phyloP scores from a whole-genome alignment of 2,797 vertebrate genomes.

The Florisuga fusca region DNA sequence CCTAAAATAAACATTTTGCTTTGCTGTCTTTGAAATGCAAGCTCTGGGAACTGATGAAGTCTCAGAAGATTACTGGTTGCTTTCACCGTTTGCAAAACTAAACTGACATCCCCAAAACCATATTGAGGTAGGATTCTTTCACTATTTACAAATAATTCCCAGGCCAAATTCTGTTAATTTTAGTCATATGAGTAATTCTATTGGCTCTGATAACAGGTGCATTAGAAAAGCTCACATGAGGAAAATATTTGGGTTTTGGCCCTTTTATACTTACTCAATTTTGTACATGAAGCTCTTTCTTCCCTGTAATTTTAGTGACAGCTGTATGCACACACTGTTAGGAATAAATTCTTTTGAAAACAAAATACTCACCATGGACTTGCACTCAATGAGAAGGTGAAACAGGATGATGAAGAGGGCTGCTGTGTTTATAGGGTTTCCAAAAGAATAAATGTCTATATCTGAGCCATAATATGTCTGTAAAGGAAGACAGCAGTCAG shows the following conservation, averaged over 20 bases:
- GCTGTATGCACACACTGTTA: not conserved
- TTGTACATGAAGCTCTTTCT: not conserved
- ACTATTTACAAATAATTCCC: not conserved
- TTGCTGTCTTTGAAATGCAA: not conserved
- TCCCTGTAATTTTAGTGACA: not conserved
- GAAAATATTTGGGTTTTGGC: not conserved
- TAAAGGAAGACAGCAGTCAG: slow-evolving; percentile 6
- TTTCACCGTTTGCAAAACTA: not conserved
- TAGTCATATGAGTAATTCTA: not conserved
- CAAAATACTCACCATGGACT: slow-evolving; percentile 87
- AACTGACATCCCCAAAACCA: not conserved
- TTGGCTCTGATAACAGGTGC: not conserved
- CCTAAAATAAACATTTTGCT: not conserved
- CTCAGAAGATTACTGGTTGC: not conserved
- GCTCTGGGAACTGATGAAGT: not conserved
- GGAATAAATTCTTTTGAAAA: not conserved
- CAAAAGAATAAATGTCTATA: slow-evolving; percentile 87
- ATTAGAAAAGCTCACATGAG: not conserved
- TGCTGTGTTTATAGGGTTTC: slow-evolving; percentile 89
- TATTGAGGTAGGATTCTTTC: not conserved
- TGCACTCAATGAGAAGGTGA: slow-evolving; percentile 93
- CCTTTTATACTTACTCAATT: not conserved
- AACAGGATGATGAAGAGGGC: slow-evolving; percentile 90
- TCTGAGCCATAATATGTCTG: slow-evolving; percentile 88
- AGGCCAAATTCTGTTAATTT: not conserved